Base-by-base conservation (phyloP, 2,113 vertebrate species). In the Athene cunicularia region DNA sequence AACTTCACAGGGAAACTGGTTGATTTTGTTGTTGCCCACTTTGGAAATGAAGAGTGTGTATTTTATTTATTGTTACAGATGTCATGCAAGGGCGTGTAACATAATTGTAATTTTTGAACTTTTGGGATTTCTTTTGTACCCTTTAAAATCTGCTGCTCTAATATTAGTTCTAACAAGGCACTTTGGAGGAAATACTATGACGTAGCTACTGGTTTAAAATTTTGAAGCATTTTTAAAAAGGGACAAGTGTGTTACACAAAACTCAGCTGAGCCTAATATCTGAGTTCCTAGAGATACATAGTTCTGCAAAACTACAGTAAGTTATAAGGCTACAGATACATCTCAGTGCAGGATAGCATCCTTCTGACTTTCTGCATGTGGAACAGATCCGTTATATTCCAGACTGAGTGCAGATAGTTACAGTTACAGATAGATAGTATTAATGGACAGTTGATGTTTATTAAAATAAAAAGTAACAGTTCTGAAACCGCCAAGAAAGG, bases 11-110 rank as follows among this genome's bases (percentile, higher is more conserved):
- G 87, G 87, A 96, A 89, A 33, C 66, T 97, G 72, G 73, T 98
- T 88, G 98, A 98, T 95, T 98, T 98, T 58, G 97, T 98, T 35
- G 98, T 98, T 1, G 98, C 98, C 56, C 98, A 98, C 89, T 98
- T 98, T 17, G 98, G 98, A 82, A 98, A 98, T 80, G 93, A 98
- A 8, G 98, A 98, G 98, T 98, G 79, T 27, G 97, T 98, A 86
- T 94, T 79, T 91, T 24, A 45, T 45, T 80, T 91, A 2, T 49
- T 43, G 14, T 74, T 88, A 55, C 24, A 9, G n/a, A 28, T 30
- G 19, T 53, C 3, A 0, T 73, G 22, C 20, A 24, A 82, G 74
- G 62, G 89, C 2, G 2, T 9, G 66, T 59, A 39, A 53, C 50
- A 5, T 17, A 52, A 35, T 15, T 71, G 47, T 55, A 32, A 32